phyloP scores from a whole-genome alignment of 2,113 vertebrate genomes.

The Petrocephalus microphthalmus region DNA sequence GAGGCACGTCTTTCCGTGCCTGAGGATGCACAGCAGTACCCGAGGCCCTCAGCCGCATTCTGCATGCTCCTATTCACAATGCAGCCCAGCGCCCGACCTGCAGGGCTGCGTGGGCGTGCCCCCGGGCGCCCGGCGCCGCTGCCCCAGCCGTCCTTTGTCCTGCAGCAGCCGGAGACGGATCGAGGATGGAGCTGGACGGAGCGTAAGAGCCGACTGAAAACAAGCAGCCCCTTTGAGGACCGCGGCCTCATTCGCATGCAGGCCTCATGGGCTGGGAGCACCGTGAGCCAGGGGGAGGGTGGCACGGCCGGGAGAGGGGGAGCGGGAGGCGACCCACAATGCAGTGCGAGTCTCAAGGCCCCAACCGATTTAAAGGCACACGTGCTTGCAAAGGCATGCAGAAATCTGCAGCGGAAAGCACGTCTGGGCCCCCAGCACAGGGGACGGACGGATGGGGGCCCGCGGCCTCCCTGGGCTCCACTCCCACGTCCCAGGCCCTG shows the following conservation, averaged over 20 bases:
- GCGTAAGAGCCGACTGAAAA: neutral
- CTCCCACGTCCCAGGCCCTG: slow-evolving; percentile 39
- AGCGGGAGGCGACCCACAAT: neutral
- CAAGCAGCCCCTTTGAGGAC: neutral
- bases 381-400: neutral
- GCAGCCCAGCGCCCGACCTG: neutral
- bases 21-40: neutral
- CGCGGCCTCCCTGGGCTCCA: neutral
- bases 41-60: neutral
- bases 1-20: neutral
- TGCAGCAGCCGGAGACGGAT: neutral
- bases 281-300: neutral
- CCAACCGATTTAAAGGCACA: neutral
- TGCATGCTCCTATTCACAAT: neutral
- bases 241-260: neutral
- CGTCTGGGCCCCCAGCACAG: neutral
- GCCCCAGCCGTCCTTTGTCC: neutral
- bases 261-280: neutral
- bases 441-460: slow-evolving; percentile 25
- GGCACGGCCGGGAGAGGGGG: neutral
- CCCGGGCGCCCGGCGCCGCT: too few species aligned
- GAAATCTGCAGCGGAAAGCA: neutral
- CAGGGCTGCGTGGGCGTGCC: too few species aligned
- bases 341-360: neutral
- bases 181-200: neutral